These are phyloP conservation scores for Dynastes maya DNA, from an alignment of 2,888 invertebrate genomes.

Conservation along the genomic window DNA sequence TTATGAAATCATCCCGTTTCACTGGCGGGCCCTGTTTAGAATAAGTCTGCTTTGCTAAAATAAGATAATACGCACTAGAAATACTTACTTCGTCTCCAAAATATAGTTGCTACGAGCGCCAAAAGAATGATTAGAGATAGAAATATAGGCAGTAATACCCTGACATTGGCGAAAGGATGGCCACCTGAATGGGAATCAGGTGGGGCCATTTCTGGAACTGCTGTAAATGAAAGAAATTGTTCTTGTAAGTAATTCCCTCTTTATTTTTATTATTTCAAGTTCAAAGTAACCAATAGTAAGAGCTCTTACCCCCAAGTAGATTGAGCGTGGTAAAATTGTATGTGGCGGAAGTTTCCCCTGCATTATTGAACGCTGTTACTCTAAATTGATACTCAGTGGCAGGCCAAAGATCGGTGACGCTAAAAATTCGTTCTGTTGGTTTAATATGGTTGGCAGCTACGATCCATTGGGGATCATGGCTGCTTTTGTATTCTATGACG, in stretches of 20 bases:
- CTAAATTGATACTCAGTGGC: conserved; percentile 83
- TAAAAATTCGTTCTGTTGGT: conserved; percentile 86
- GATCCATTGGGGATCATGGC: conserved; percentile 81
- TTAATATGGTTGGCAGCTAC: conserved; percentile 87
- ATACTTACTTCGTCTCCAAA: conserved; percentile 79
- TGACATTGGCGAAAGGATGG: conserved; percentile 79
- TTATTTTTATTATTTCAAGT: too few relatives aligned
- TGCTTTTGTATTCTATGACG: conserved; percentile 84
- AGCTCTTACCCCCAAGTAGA: conserved; percentile 78
- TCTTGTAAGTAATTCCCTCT: too few relatives aligned
- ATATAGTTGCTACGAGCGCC: conserved; percentile 79
- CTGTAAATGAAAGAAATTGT: conserved; percentile 60
- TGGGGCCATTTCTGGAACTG: conserved; percentile 78
- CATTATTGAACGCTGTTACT: conserved; percentile 89
- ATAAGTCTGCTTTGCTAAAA: too few relatives aligned
- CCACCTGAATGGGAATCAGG: conserved; percentile 80
- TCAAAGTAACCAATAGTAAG: conserved; percentile 16
- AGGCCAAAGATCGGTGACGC: conserved; percentile 83
- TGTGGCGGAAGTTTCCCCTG: conserved; percentile 86
- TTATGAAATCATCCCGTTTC: too few relatives aligned
- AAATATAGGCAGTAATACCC: conserved; percentile 76
- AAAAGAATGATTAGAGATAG: conserved; percentile 79
- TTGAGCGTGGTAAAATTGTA: conserved; percentile 90
- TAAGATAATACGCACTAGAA: not conserved
- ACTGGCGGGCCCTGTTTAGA: too few relatives aligned